phyloP scores from a whole-genome alignment of 2,113 vertebrate species.

The Psephotus haematonotus region DNA sequence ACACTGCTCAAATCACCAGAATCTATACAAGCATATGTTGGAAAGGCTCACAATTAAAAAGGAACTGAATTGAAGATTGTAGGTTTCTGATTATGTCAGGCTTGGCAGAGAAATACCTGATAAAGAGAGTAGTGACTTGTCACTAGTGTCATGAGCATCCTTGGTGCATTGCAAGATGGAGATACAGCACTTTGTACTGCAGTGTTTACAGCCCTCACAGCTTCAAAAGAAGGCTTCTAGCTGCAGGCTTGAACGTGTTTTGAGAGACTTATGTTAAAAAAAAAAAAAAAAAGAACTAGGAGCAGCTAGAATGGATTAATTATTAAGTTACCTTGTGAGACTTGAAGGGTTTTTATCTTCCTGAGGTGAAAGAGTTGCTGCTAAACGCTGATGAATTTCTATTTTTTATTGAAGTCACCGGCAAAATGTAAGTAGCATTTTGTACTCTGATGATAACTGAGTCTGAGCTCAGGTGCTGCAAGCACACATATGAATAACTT shows the following conservation, averaged over 20 bases:
- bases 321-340: not conserved
- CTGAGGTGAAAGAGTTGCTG: not conserved
- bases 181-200: not conserved
- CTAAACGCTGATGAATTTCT: not conserved
- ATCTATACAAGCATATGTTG: not conserved
- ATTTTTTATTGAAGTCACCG: not conserved
- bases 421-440: not conserved
- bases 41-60: not conserved
- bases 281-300: not conserved
- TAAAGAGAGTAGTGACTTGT: not conserved
- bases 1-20: not conserved
- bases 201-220: not conserved
- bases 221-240: not conserved
- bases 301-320: not conserved
- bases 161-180: not conserved
- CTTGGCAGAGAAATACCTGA: not conserved
- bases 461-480: not conserved
- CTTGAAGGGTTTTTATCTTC: not conserved
- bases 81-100: not conserved
- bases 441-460: not conserved
- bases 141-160: not conserved
- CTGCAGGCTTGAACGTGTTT: not conserved
- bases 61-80: not conserved
- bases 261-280: not conserved
- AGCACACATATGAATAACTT: slow-evolving; percentile 29